Evolutionary conservation across 1,140 invertebrate species (phyloP).

Genomic region (Magallana angulata): DNA sequence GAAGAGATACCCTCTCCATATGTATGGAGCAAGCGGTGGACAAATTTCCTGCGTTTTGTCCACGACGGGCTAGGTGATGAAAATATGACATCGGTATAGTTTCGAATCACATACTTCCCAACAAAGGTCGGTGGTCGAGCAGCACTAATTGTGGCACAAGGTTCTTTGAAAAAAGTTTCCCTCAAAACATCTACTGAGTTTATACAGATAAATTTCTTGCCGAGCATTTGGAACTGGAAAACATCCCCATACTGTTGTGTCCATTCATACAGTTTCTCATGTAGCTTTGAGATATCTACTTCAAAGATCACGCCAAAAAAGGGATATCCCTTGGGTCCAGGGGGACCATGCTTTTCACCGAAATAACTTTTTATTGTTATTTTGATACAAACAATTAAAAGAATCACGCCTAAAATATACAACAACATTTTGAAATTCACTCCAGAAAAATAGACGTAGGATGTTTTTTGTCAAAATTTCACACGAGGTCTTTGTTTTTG

Average conservation of each 20-base stretch:
- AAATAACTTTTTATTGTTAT: too few species aligned
- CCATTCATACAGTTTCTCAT: conserved; percentile 1
- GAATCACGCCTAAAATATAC: too few species aligned
- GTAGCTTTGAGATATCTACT: not conserved
- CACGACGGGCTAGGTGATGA: not conserved
- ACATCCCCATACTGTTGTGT: not conserved
- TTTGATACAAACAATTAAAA: too few species aligned
- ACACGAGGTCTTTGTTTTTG: too few species aligned
- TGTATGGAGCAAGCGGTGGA: not conserved
- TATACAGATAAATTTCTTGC: not conserved
- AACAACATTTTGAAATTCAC: too few species aligned
- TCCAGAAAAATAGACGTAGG: too few species aligned
- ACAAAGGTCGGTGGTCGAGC: not conserved
- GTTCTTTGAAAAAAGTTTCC: not conserved
- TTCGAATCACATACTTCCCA: not conserved
- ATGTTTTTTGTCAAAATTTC: too few species aligned
- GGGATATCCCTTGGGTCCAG: not conserved
- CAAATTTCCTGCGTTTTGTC: not conserved
- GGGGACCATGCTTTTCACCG: not conserved
- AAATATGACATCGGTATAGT: not conserved
- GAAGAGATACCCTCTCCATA: not conserved
- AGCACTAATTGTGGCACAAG: not conserved
- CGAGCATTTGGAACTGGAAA: not conserved
- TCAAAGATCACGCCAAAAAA: not conserved
- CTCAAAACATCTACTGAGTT: not conserved